Evolutionary conservation across 2,888 invertebrate genomes (phyloP).

Genomic region (Sminthurinus aureus): DNA sequence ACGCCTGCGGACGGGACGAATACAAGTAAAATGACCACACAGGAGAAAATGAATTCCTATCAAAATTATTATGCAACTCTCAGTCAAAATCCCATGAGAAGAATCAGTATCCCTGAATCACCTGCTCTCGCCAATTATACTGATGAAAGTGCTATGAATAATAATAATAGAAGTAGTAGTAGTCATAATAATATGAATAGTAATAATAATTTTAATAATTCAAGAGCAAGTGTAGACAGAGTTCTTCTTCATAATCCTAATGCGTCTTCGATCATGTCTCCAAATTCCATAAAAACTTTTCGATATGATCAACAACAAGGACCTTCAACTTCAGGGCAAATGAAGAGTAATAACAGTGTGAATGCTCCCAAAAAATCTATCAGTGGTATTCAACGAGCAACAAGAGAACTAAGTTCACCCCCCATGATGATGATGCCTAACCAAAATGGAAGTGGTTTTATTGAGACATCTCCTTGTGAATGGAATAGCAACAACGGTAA

Average conservation of each 20-base stretch:
- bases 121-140: constrained; percentile 2
- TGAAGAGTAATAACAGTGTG: neutral
- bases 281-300: neutral
- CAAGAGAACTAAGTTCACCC: constrained; percentile 29
- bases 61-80: constrained; percentile 54
- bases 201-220: neutral
- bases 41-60: constrained; percentile 59
- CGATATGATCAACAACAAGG: neutral
- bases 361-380: neutral
- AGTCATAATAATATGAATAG: neutral
- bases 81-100: constrained; percentile 38
- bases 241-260: neutral
- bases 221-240: neutral
- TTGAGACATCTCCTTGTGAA: neutral
- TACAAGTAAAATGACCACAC: constrained; percentile 42
- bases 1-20: constrained; percentile 37
- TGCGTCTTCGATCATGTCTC: neutral
- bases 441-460: neutral
- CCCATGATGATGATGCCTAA: constrained; percentile 1
- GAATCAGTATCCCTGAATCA: constrained; percentile 1
- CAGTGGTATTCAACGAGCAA: neutral
- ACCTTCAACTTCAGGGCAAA: neutral
- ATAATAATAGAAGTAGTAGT: neutral
- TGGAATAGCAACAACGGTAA: neutral
- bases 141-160: neutral